These are phyloP conservation scores for Apoda limacodes DNA, from an alignment of 2,888 invertebrate species.

Conservation along the genomic window DNA sequence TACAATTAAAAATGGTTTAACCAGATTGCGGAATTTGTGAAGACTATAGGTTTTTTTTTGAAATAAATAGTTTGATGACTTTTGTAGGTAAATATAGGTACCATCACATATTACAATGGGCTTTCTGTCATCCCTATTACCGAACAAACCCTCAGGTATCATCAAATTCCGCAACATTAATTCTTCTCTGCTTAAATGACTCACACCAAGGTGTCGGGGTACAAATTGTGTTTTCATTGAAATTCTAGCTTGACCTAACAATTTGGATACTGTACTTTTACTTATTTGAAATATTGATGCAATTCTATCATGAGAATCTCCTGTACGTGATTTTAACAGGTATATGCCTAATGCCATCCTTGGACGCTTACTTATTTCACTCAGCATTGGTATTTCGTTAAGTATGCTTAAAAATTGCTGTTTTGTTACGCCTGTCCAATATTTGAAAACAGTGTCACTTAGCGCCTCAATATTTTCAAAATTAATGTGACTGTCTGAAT, in stretches of 20 bases:
- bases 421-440: constrained; percentile 9
- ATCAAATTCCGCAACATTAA: no score
- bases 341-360: constrained; percentile 7
- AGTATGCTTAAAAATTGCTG: constrained; percentile 8
- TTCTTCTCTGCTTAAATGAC: constrained; percentile 2
- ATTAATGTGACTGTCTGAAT: no score
- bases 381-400: no score
- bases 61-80: constrained; percentile 4
- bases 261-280: constrained; percentile 6
- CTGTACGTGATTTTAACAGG: constrained; percentile 9
- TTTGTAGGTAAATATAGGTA: not conserved
- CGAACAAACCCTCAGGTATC: no score
- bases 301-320: constrained; percentile 9
- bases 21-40: constrained; percentile 3
- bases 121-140: not conserved
- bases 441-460: constrained; percentile 10
- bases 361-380: constrained; percentile 3
- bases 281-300: constrained; percentile 4
- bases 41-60: not conserved
- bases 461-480: constrained; percentile 10
- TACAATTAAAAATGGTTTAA: constrained; percentile 5
- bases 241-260: constrained; percentile 2
- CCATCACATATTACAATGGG: not conserved
- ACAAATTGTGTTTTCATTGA: constrained; percentile 4
- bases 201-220: constrained; percentile 1